A percentile compares a stretch with the other conserved stretches of the same genome.
phyloP scores from a whole-genome alignment of 2,113 vertebrate species.

The Oreocharis arfaki region DNA sequence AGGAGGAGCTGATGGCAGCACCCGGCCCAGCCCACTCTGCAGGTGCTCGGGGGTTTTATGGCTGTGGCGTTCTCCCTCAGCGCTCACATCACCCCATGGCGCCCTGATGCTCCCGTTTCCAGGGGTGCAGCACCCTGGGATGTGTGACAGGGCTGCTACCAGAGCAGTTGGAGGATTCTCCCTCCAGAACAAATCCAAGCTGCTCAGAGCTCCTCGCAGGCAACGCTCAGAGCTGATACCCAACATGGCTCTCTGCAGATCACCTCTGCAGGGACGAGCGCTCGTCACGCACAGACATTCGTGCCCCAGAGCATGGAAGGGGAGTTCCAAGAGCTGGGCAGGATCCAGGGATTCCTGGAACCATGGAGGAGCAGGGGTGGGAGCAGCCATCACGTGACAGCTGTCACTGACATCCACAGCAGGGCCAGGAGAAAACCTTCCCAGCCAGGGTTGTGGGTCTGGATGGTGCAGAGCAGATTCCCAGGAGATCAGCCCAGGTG shows the following conservation, averaged over 20 bases:
- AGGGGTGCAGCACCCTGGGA: background rate
- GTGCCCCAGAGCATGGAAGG: background rate
- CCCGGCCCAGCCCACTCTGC: background rate
- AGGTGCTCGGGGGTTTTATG: background rate
- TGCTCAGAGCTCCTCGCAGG: background rate
- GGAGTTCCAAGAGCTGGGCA: background rate
- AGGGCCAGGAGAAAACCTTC: background rate
- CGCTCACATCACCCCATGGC: background rate
- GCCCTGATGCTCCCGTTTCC: background rate
- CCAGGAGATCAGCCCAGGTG: background rate
- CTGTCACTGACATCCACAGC: background rate
- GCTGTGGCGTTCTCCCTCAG: background rate
- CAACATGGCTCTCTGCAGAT: background rate
- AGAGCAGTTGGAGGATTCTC: background rate
- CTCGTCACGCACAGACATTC: background rate
- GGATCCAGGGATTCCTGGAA: background rate
- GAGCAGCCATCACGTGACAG: background rate
- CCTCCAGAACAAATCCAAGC: background rate
- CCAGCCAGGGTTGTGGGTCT: background rate
- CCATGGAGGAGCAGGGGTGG: background rate
- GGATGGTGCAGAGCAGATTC: background rate
- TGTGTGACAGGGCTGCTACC: background rate
- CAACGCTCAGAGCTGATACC: background rate
- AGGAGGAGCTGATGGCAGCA: background rate
- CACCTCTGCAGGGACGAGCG: background rate